These are phyloP conservation scores for Elaphurus davidianus DNA, from an alignment of 2,113 vertebrate species.

Conservation along the genomic window DNA sequence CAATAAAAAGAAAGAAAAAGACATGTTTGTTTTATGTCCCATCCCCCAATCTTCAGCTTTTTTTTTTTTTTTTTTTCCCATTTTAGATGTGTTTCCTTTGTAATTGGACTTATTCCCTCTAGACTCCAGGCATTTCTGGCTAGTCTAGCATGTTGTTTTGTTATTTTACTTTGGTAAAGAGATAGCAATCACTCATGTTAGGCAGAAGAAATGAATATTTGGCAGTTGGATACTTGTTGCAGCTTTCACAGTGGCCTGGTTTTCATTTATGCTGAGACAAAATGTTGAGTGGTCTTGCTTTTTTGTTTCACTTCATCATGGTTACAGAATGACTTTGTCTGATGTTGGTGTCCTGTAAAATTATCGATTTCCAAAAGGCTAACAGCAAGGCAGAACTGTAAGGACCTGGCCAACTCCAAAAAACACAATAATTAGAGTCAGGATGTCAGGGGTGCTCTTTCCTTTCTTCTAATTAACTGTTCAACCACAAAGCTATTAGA, in stretches of 20 bases:
- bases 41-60: neutral
- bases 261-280: neutral
- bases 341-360: neutral
- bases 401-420: neutral
- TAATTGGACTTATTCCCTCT: slow-evolving; percentile 15
- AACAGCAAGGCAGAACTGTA: neutral
- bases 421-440: neutral
- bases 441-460: neutral
- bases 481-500: neutral
- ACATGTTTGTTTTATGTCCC: neutral
- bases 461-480: neutral
- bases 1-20: neutral
- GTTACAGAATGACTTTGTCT: neutral
- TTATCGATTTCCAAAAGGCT: neutral
- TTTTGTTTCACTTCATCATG: neutral
- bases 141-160: neutral
- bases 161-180: neutral
- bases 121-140: neutral
- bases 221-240: neutral
- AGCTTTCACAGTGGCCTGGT: neutral
- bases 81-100: neutral
- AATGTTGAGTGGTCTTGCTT: neutral
- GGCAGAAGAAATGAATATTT: neutral
- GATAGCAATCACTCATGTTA: neutral
- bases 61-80: neutral